These are phyloP conservation scores for Aplysia californica DNA, from an alignment of 1,140 invertebrate species.

Conservation along the genomic window DNA sequence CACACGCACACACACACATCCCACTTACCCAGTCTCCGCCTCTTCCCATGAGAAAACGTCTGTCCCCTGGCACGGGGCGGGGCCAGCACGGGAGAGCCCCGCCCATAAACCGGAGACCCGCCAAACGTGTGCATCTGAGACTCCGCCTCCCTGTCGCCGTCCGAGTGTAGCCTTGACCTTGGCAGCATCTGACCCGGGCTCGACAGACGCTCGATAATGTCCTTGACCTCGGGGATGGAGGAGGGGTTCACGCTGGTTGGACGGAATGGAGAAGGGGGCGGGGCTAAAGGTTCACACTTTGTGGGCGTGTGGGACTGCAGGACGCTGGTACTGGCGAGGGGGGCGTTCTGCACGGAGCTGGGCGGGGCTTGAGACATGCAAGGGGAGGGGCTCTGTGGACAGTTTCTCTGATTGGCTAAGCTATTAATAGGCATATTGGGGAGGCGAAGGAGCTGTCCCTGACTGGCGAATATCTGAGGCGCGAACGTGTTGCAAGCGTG, in stretches of 20 bases:
- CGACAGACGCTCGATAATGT: no score
- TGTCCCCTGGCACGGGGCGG: background rate
- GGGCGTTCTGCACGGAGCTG: no score
- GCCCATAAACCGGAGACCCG: no score
- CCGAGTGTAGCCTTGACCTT: background rate
- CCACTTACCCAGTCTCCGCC: background rate
- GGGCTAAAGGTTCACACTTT: no score
- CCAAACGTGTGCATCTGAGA: no score
- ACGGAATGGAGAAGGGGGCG: background rate
- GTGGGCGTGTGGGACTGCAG: no score
- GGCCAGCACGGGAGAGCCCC: background rate
- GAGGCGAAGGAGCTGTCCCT: background rate
- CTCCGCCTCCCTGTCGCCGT: no score
- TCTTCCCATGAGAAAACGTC: background rate
- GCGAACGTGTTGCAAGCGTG: background rate
- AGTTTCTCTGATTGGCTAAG: background rate
- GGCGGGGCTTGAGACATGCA: background rate
- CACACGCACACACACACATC: no score
- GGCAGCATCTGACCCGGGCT: no score
- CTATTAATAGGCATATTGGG: no score
- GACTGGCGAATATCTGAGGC: background rate
- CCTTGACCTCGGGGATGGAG: background rate
- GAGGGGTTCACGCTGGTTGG: background rate
- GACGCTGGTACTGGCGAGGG: no score
- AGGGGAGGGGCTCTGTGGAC: background rate